A percentile compares a stretch with the other conserved stretches of the same genome.
phyloP scores from a whole-genome alignment of 2,113 vertebrate genomes.

The Chloropsis cyanopogon region DNA sequence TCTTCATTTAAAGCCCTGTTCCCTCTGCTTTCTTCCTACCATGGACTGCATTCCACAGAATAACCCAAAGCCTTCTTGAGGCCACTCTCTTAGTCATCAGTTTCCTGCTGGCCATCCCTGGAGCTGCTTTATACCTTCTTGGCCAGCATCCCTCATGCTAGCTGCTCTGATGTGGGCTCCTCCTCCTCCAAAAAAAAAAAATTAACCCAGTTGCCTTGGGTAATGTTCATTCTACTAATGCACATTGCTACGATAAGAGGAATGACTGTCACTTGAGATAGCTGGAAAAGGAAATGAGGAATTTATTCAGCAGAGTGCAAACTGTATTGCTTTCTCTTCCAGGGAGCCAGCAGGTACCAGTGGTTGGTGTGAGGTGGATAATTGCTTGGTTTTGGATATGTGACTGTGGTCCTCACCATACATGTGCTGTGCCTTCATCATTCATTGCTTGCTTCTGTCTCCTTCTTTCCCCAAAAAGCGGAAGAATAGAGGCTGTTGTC shows the following conservation, averaged over 20 bases:
- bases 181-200: not conserved
- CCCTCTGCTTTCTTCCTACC: not conserved
- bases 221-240: not conserved
- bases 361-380: not conserved
- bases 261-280: constrained; percentile 13
- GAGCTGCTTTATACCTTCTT: not conserved
- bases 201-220: not conserved
- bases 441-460: not conserved
- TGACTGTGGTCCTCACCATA: not conserved
- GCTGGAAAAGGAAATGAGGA: not conserved
- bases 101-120: not conserved
- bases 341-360: not conserved
- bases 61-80: not conserved
- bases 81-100: not conserved
- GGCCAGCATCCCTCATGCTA: not conserved
- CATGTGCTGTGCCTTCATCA: not conserved
- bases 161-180: not conserved
- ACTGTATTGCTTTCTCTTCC: not conserved
- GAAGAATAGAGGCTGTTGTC: not conserved
- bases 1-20: not conserved
- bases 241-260: not conserved
- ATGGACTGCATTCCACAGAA: not conserved
- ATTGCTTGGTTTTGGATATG: not conserved
- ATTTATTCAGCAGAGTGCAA: constrained; percentile 1
- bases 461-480: not conserved